These are phyloP conservation scores for Araneus ventricosus DNA, from an alignment of 1,140 invertebrate species.

Conservation along the genomic window DNA sequence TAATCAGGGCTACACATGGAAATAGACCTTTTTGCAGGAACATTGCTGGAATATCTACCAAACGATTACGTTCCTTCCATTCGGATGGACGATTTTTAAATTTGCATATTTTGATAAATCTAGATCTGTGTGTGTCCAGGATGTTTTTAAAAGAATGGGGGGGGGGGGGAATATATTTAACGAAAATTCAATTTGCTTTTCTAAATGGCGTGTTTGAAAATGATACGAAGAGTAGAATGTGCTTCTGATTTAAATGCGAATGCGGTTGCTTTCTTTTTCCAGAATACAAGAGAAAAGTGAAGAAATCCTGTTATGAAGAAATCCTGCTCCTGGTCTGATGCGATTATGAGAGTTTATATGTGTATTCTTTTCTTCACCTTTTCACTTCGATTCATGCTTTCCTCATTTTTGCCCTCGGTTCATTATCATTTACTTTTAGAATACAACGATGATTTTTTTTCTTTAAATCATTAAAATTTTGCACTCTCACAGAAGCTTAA, in stretches of 20 bases:
- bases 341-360: neutral
- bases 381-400: neutral
- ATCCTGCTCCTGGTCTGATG: no score
- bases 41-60: neutral
- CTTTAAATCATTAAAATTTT: neutral
- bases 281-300: no score
- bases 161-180: neutral
- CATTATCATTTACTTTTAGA: neutral
- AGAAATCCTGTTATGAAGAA: neutral
- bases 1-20: neutral
- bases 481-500: neutral
- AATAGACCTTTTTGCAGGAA: neutral
- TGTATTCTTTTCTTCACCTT: neutral
- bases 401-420: neutral
- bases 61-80: neutral
- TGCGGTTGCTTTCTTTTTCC: neutral
- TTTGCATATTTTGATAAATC: slow-evolving; percentile 54
- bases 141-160: neutral
- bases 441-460: neutral
- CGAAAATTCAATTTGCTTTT: neutral
- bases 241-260: neutral
- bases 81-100: neutral
- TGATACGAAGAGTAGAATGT: neutral
- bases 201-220: neutral
- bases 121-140: no score